Conservation (phyloP, 2,797 vertebrate genomes). For the Pelochelys cantorii region DNA sequence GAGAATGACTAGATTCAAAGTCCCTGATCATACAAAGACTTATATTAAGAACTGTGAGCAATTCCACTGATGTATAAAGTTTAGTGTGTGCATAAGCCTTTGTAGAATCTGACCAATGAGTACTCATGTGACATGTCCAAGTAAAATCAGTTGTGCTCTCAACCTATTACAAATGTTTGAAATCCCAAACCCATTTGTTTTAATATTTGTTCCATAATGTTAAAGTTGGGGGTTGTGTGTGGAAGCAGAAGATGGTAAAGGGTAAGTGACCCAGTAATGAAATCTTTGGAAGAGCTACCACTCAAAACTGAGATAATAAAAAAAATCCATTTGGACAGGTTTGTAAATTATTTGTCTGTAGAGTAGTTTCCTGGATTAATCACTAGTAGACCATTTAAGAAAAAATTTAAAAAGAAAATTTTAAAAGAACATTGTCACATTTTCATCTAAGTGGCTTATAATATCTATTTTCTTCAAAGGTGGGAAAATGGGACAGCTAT, state of each 20-base stretch:
- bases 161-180: neutral
- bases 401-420: neutral
- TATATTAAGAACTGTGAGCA: neutral
- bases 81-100: neutral
- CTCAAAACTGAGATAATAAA: neutral
- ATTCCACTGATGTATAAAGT: neutral
- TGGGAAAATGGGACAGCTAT: neutral
- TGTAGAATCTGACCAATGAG: rapidly evolving
- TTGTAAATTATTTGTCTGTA: neutral
- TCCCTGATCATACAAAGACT: neutral
- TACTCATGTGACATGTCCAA: neutral
- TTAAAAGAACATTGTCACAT: neutral
- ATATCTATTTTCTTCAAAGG: neutral
- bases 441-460: neutral
- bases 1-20: neutral
- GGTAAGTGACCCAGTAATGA: neutral
- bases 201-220: neutral
- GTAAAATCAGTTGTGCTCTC: neutral
- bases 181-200: neutral
- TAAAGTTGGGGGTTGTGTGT: neutral
- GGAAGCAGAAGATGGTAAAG: neutral
- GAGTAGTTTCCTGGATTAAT: neutral
- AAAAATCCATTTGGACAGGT: neutral
- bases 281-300: neutral
- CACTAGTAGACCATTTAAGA: neutral